These are phyloP conservation scores for Cynopterus sphinx DNA, from an alignment of 2,797 vertebrate species.

Conservation along the genomic window DNA sequence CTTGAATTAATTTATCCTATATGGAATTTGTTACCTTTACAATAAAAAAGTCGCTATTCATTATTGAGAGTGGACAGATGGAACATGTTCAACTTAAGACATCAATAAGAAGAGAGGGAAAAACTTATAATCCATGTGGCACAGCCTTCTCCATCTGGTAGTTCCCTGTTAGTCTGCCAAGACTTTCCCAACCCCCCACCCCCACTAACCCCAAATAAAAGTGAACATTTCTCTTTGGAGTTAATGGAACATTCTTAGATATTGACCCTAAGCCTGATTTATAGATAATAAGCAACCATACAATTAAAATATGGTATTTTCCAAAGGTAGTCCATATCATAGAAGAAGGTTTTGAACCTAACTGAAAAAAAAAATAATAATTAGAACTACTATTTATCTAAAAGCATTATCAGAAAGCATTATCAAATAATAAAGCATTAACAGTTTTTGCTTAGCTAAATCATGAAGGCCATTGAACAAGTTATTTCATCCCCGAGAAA, in stretches of 20 bases:
- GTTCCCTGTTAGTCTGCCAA: conserved; percentile 86
- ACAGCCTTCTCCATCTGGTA: conserved; percentile 87
- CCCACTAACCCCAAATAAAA: conserved; percentile 83
- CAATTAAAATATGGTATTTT: conserved; percentile 81
- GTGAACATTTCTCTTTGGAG: conserved; percentile 83
- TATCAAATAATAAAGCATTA: conserved; percentile 55
- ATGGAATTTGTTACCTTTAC: conserved; percentile 88
- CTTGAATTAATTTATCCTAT: conserved; percentile 88
- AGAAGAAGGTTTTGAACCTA: conserved; percentile 76
- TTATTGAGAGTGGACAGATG: conserved; percentile 88
- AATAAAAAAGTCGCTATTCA: conserved; percentile 85
- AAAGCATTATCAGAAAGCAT: conserved; percentile 80
- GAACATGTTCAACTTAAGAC: conserved; percentile 88
- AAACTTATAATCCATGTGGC: conserved; percentile 85
- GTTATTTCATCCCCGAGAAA: conserved; percentile 79
- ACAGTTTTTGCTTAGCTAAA: conserved; percentile 79
- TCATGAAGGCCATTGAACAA: conserved; percentile 82
- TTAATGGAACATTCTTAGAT: conserved; percentile 84
- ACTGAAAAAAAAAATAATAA: conserved; percentile 74
- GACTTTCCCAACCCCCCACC: conserved; percentile 6
- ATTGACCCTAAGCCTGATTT: conserved; percentile 85
- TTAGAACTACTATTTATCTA: conserved; percentile 79
- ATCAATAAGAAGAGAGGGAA: conserved; percentile 84
- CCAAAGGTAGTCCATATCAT: conserved; percentile 77
- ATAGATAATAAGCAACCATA: conserved; percentile 84